Evolutionary conservation across 2,888 invertebrate species (phyloP), one percentile per base, ranked within the genome.

Genomic region (Cactoblastis cactorum): DNA sequence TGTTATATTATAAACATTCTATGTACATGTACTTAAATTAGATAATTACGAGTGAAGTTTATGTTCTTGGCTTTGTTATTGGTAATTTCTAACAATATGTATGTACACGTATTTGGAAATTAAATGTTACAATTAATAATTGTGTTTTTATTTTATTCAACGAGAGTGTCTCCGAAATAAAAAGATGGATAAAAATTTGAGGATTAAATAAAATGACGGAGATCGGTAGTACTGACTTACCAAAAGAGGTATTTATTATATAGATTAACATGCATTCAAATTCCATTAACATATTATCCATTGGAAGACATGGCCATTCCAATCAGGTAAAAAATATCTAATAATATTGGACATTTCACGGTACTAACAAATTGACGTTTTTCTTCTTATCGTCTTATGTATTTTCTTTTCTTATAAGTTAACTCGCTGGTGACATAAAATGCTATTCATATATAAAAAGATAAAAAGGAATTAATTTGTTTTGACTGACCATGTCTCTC

Each of bases 181-280:
- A n/a, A n/a, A n/a, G n/a, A n/a, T n/a, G n/a, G n/a, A n/a, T n/a
- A n/a, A n/a, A 9, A 28, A 28, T 9, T 6, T 4, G 8, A 17
- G 33, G 15, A n/a, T 49, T 17, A 53, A 53, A 51, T 49, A 61
- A 75, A 65, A 74, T 63, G 53, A 64, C 56, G 56, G 61, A 48
- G 51, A 52, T 70, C 65, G 69, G 72, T 83, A 82, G 70, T 83
- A 83, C 75, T 76, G 72, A 80, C 63, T 86, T 87, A 87, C 88
- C 89, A 88, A 87, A 87, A 85, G 83, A 87, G 87, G 88, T 89
- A 86, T 88, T 83, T 78, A 77, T 80, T 73, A 81, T 79, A 80
- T 80, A 82, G 85, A 83, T 84, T 87, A 88, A 89, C 89, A 88
- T 89, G 86, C 85, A 86, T 86, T 88, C 85, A 87, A 85, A 86